phyloP scores from a whole-genome alignment of 2,888 invertebrate species.

The Drepanosiphum platanoidis region DNA sequence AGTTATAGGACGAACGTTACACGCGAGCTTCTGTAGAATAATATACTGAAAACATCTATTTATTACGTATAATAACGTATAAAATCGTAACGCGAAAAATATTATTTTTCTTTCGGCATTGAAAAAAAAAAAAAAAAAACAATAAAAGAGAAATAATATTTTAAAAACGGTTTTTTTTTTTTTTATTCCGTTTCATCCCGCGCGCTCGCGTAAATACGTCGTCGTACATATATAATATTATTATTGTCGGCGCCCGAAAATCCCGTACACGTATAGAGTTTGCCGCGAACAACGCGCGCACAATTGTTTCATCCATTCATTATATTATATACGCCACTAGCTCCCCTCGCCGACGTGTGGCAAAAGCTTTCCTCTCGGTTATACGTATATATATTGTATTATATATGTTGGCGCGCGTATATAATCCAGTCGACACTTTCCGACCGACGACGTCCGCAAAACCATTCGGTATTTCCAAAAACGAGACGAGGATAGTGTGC shows the following conservation, averaged over 20 bases:
- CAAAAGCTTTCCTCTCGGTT: background rate
- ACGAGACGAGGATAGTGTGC: background rate
- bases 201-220: background rate
- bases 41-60: too few species aligned
- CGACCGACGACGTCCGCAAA: constrained; percentile 35
- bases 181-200: background rate
- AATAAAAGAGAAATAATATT: background rate
- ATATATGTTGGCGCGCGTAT: background rate
- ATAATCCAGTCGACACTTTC: constrained; percentile 30
- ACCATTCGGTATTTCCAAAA: constrained; percentile 42
- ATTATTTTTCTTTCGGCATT: background rate
- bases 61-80: too few species aligned
- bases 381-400: background rate
- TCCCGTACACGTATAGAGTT: too few species aligned
- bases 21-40: too few species aligned
- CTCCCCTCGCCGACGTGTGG: background rate
- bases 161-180: background rate
- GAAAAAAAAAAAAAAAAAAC: background rate
- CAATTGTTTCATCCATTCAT: constrained; percentile 44
- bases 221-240: background rate
- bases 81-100: too few species aligned
- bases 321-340: background rate
- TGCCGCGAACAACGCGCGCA: background rate
- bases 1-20: too few species aligned
- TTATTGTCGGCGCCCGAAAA: constrained; percentile 1